Base-by-base conservation (phyloP, 2,113 vertebrate species). In the Acrocephalus kingi region DNA sequence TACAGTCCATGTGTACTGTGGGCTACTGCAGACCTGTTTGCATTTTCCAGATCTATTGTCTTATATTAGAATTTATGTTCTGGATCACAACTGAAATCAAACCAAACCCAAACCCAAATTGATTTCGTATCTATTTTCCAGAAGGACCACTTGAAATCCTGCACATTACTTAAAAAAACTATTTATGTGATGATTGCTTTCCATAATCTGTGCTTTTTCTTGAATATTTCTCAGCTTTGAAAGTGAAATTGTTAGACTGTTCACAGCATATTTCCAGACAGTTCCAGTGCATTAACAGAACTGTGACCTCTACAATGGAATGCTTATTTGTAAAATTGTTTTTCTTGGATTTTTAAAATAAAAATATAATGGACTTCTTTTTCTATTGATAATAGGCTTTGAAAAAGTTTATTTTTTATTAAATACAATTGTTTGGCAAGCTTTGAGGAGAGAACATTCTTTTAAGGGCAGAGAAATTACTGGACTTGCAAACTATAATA, bases 261-360 rank as follows among this genome's bases (percentile, higher is more conserved):
- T 94, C 90, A 81, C 72, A 90, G 49, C 5, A 6, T 90, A 20
- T 43, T 93, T 94, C 83, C 80, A 92, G 61, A 63, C 52, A 80
- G 55, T 80, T 79, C 61, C 85, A 86, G 72, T 3, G 3, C 64
- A 68, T 77, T 93, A 90, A 37, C n/a, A 92, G 79, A 96, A 89
- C 90, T 84, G 51, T 88, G 88, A 95, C 82, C 93, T 92, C 88
- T 75, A 30, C 64, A 94, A 48, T 6, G 33, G 91, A 93, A 93
- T 94, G 73, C 67, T 89, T 86, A 25, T 75, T 92, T 93, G 45
- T 78, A 81, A 96, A 96, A 84, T 48, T 78, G 72, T 94, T 96
- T 96, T 94, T 84, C 90, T 95, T 97, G 88, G 88, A 92, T 80
- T 95, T 95, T 89, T 68, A 23, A 89, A 90, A 92, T 92, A 86